Conservation (phyloP, 2,113 vertebrate species). For the Emydura subglobosa region DNA sequence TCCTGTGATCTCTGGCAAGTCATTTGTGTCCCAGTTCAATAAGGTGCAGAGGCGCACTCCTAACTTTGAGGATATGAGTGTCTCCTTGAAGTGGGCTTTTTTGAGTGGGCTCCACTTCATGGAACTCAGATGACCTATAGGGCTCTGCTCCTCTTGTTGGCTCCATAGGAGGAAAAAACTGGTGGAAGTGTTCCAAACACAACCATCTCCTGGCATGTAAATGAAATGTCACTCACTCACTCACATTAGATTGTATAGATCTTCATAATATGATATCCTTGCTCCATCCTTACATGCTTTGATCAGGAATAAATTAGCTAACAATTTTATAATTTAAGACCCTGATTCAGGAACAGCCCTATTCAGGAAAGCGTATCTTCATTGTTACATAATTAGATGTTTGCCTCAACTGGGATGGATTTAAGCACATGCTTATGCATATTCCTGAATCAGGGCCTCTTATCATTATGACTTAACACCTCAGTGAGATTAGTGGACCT, state of each 20-base stretch:
- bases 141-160: neutral
- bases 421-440: neutral
- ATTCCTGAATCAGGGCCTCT: neutral
- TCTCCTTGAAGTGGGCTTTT: neutral
- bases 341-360: neutral
- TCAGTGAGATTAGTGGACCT: neutral
- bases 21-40: neutral
- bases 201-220: neutral
- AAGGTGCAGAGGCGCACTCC: neutral
- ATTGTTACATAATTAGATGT: neutral
- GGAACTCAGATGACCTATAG: neutral
- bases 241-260: neutral
- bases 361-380: neutral
- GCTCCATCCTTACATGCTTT: neutral
- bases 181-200: neutral
- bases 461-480: neutral
- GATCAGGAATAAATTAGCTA: neutral
- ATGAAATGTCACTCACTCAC: fast-evolving
- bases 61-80: neutral
- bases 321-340: neutral
- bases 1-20: neutral
- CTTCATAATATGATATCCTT: neutral
- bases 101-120: neutral
- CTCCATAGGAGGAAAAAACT: neutral
- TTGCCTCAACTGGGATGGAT: neutral